Conservation (phyloP, 2,797 vertebrate species). For the Gila robusta region DNA sequence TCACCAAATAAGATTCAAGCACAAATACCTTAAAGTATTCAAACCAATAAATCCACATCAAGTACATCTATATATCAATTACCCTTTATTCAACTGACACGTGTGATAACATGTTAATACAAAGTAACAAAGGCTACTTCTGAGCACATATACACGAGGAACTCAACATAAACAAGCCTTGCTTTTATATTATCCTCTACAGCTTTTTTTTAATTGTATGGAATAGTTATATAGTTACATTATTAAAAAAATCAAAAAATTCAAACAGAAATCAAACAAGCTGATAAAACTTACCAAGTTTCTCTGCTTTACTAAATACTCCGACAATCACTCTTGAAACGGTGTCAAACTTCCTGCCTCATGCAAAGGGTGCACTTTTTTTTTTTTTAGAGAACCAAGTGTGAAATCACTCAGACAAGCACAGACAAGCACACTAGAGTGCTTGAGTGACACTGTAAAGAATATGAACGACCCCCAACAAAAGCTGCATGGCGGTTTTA, state of each 20-base stretch:
- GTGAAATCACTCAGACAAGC: neutral
- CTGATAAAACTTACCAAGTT: conserved; percentile 27
- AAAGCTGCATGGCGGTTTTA: neutral
- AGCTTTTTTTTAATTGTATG: too few species aligned
- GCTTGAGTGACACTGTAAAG: neutral
- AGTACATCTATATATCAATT: neutral
- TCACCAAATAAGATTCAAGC: neutral
- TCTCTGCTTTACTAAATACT: neutral
- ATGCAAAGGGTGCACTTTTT: neutral
- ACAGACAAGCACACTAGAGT: neutral
- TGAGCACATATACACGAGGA: neutral
- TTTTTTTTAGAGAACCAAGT: neutral
- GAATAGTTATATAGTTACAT: too few species aligned
- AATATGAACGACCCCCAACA: neutral
- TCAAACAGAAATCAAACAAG: neutral
- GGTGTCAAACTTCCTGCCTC: neutral
- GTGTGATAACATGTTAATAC: neutral
- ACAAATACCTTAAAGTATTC: neutral
- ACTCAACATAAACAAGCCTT: neutral
- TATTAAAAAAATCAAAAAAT: neutral
- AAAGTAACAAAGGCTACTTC: too few species aligned
- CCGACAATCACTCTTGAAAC: neutral
- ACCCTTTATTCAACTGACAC: neutral
- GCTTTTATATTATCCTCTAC: neutral
- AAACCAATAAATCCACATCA: neutral